Percentiles rank a stretch among this genome's conserved stretches.
Conservation (phyloP, 2,888 invertebrate species). For the Melieria picta region DNA sequence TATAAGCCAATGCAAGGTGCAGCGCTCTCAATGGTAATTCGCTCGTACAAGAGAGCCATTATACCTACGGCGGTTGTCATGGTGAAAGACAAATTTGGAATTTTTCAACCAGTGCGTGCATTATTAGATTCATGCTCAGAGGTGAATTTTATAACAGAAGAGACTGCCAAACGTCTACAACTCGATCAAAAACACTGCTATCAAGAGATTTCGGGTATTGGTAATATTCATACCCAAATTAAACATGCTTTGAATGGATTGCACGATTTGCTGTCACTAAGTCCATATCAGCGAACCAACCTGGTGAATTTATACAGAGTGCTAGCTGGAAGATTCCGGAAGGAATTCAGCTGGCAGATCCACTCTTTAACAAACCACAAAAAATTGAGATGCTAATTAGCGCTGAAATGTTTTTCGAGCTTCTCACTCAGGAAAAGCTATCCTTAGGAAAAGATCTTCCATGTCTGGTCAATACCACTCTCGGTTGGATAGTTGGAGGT, state of each 20-base stretch:
- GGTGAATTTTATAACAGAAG: conserved; percentile 32
- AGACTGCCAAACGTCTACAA: conserved; percentile 34
- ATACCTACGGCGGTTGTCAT: conserved; percentile 25
- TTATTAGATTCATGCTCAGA: conserved; percentile 30
- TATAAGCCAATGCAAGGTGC: background rate
- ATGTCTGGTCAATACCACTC: conserved; percentile 21
- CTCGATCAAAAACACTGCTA: conserved; percentile 14
- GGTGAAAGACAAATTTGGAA: conserved; percentile 18
- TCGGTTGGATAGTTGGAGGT: conserved; percentile 31
- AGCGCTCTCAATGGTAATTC: background rate
- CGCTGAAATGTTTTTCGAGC: conserved; percentile 36
- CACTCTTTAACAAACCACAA: conserved; percentile 26
- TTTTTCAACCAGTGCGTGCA: conserved; percentile 29
- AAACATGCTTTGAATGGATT: conserved; percentile 31
- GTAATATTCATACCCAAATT: conserved; percentile 26
- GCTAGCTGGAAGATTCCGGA: conserved; percentile 23
- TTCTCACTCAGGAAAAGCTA: conserved; percentile 30
- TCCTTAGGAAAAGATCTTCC: conserved; percentile 28
- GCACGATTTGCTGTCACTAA: conserved; percentile 30
- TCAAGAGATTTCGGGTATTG: conserved; percentile 36
- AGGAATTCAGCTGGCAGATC: conserved; percentile 27
- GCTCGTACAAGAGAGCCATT: conserved; percentile 1
- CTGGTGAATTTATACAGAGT: conserved; percentile 15
- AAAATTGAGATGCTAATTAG: conserved; percentile 31
- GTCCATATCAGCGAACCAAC: conserved; percentile 33